Evolutionary conservation across 2,113 vertebrate species (phyloP).

Genomic region (Toxostoma redivivum): DNA sequence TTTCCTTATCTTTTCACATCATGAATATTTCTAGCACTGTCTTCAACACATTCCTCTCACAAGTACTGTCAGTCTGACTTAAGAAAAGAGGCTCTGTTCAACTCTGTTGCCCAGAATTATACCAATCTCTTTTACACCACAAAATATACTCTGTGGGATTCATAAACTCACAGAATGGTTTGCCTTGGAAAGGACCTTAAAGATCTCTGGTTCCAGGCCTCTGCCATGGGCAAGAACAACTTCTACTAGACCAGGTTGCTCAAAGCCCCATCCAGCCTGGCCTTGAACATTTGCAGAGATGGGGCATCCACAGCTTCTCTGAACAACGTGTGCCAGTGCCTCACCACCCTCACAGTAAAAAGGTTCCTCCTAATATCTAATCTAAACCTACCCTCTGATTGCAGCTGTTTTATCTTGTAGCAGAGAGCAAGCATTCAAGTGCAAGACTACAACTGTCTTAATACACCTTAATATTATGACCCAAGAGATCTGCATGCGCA

Average conservation of each 20-base stretch:
- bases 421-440: neutral
- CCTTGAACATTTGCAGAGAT: neutral
- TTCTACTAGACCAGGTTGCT: neutral
- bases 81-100: neutral
- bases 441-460: neutral
- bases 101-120: neutral
- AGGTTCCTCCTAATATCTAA: neutral
- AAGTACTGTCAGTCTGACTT: neutral
- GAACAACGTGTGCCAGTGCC: rapidly evolving
- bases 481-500: neutral
- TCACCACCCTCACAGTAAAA: neutral
- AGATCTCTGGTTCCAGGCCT: neutral
- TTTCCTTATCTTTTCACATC: neutral
- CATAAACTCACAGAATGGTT: neutral
- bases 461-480: neutral
- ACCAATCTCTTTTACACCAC: neutral
- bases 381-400: neutral
- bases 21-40: neutral
- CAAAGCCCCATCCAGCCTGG: neutral
- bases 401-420: neutral
- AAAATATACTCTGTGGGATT: neutral
- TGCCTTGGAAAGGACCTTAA: neutral
- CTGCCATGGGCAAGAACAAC: neutral
- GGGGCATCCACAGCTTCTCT: neutral
- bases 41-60: neutral